phyloP scores from a whole-genome alignment of 2,113 vertebrate genomes.

The Mellivora capensis region DNA sequence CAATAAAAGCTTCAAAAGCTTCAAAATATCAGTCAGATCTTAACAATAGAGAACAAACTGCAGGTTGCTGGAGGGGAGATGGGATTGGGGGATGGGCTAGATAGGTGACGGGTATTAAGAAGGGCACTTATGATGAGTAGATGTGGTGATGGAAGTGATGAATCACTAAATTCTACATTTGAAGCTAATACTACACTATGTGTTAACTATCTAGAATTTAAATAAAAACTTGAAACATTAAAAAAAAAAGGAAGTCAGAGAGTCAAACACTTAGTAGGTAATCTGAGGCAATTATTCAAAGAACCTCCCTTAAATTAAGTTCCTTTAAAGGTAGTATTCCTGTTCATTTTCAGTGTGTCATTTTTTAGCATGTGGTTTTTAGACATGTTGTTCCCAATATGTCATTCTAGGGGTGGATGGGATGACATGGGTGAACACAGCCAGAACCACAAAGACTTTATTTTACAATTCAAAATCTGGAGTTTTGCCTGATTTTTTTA shows the following conservation, averaged over 20 bases:
- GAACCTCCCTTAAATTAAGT: not conserved
- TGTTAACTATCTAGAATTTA: not conserved
- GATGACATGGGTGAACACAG: not conserved
- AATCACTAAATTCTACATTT: not conserved
- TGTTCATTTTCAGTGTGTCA: not conserved
- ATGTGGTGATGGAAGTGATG: not conserved
- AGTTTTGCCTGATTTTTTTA: slow-evolving; percentile 14
- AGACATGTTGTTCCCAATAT: not conserved
- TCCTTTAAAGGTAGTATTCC: not conserved
- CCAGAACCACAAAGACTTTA: not conserved
- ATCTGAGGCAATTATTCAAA: not conserved
- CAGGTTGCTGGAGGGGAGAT: not conserved
- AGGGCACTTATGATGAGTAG: not conserved
- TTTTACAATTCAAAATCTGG: not conserved
- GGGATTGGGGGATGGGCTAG: not conserved
- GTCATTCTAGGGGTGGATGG: not conserved
- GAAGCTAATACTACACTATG: not conserved
- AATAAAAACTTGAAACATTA: not conserved
- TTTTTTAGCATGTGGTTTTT: not conserved
- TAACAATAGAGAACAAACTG: not conserved
- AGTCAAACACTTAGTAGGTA: not conserved
- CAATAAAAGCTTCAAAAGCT: not conserved
- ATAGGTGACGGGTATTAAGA: not conserved
- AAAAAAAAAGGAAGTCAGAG: not conserved
- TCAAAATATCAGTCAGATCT: not conserved